These are phyloP conservation scores for Diogma glabrata DNA, from an alignment of 2,888 invertebrate species.

Conservation along the genomic window DNA sequence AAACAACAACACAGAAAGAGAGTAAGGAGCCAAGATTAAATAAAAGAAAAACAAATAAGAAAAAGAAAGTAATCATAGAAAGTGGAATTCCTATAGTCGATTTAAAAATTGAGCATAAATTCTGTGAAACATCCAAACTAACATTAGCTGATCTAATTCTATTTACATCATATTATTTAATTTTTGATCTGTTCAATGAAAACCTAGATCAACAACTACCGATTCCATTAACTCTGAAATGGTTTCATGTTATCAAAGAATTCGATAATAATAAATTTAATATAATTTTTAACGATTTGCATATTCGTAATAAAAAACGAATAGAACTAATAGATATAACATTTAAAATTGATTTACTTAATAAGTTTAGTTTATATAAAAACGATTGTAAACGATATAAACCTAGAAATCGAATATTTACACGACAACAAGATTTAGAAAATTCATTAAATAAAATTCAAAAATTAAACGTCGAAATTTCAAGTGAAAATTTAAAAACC, in stretches of 20 bases:
- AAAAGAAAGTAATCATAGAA: slow-evolving; percentile 32
- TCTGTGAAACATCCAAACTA: slow-evolving; percentile 70
- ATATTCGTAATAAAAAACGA: neutral
- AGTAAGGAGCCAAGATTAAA: slow-evolving; percentile 27
- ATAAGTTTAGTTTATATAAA: slow-evolving; percentile 52
- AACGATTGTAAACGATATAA: slow-evolving; percentile 67
- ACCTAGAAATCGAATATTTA: slow-evolving; percentile 58
- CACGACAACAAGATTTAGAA: slow-evolving; percentile 65
- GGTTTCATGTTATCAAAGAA: slow-evolving; percentile 41
- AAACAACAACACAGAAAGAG: slow-evolving; percentile 17
- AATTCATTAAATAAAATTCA: slow-evolving; percentile 38
- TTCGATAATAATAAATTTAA: neutral
- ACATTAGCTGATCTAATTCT: slow-evolving; percentile 76
- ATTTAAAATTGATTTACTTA: neutral
- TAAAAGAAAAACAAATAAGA: slow-evolving; percentile 35
- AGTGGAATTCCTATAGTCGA: slow-evolving; percentile 40
- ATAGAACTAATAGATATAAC: neutral
- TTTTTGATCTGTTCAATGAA: no score
- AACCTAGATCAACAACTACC: slow-evolving; percentile 19
- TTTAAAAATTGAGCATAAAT: slow-evolving; percentile 52
- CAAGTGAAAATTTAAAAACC: slow-evolving; percentile 27
- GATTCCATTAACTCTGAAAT: slow-evolving; percentile 50
- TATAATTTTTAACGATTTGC: neutral
- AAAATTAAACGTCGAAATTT: slow-evolving; percentile 37
- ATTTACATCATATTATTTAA: slow-evolving; percentile 54